Evolutionary conservation across 2,888 invertebrate genomes (phyloP).

Genomic region (Ephialtes manifestator): DNA sequence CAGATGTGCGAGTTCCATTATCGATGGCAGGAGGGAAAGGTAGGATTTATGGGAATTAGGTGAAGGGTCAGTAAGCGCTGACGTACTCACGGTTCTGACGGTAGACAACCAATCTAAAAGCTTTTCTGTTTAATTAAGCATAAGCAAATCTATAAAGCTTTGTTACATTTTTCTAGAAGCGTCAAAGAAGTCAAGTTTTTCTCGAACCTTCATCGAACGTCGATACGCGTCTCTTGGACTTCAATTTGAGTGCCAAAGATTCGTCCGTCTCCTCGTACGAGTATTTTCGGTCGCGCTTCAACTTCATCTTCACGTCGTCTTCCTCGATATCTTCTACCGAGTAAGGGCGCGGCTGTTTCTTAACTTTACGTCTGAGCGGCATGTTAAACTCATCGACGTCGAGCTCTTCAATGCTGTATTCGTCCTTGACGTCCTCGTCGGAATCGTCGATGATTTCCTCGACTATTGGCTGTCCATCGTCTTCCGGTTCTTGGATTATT

Average conservation of each 20-base stretch:
- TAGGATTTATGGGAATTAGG: conserved; percentile 50
- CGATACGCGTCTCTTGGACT: conserved; percentile 89
- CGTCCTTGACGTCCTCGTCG: conserved; percentile 88
- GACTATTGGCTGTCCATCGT: conserved; percentile 87
- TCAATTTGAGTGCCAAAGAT: conserved; percentile 90
- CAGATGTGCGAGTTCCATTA: conserved; percentile 69
- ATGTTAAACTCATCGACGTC: conserved; percentile 84
- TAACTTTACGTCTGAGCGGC: conserved; percentile 80
- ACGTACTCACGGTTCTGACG: conserved; percentile 75
- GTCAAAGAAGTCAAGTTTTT: conserved; percentile 45
- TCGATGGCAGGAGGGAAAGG: conserved; percentile 66
- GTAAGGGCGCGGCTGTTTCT: conserved; percentile 83
- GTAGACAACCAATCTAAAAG: conserved; percentile 56
- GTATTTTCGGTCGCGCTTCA: conserved; percentile 85
- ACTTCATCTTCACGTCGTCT: conserved; percentile 85
- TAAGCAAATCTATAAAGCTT: conserved; percentile 71
- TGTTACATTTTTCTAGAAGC: conserved; percentile 62
- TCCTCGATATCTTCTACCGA: conserved; percentile 87
- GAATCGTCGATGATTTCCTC: conserved; percentile 90
- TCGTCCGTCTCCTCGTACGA: conserved; percentile 88
- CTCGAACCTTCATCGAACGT: conserved; percentile 90
- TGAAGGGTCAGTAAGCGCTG: conserved; percentile 59
- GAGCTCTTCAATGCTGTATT: conserved; percentile 85
- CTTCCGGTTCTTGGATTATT: conserved; percentile 89
- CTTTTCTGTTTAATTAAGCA: conserved; percentile 61